Evolutionary conservation across 2,888 invertebrate genomes (phyloP).

Genomic region (Onchidella celtica): DNA sequence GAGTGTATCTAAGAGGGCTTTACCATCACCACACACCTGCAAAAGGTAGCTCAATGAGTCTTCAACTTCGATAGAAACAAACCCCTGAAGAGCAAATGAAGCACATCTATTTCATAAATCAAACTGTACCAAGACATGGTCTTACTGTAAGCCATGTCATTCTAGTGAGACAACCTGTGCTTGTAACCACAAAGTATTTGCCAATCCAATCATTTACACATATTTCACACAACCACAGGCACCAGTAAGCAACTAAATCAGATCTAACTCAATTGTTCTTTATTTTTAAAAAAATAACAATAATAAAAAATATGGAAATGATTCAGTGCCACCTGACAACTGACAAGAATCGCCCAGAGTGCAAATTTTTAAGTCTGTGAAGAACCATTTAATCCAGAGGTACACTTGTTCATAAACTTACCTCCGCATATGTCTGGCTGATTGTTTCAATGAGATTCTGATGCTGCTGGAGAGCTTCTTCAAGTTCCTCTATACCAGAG

Average conservation of each 20-base stretch:
- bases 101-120: background rate
- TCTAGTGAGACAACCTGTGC: too few species aligned
- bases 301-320: too few species aligned
- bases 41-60: background rate
- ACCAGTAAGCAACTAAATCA: background rate
- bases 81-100: background rate
- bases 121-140: background rate
- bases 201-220: background rate
- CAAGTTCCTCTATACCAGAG: constrained; percentile 91
- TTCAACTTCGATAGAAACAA: background rate
- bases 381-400: too few species aligned
- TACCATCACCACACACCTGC: constrained; percentile 81
- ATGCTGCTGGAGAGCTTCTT: constrained; percentile 95
- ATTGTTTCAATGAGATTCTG: constrained; percentile 97
- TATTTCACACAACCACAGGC: background rate
- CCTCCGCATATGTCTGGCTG: constrained; percentile 97
- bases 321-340: too few species aligned
- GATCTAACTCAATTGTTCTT: background rate
- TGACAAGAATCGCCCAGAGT: too few species aligned
- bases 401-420: too few species aligned
- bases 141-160: background rate
- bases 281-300: background rate
- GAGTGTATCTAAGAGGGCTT: constrained; percentile 80
- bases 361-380: too few species aligned
- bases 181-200: too few species aligned